phyloP scores from a whole-genome alignment of 2,888 invertebrate species.

The Buathra laborator region DNA sequence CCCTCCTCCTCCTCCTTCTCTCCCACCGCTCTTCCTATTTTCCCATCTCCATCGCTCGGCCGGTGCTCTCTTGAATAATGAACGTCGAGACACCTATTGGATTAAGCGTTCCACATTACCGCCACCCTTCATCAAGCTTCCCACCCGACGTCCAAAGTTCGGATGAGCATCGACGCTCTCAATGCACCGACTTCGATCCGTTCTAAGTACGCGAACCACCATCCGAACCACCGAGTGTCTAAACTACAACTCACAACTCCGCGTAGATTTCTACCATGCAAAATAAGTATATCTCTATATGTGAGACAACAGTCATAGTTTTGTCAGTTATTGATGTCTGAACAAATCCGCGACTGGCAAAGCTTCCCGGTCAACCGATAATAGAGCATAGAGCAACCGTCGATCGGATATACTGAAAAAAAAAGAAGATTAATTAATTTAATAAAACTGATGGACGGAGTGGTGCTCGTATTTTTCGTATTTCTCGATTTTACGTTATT shows the following conservation, averaged over 20 bases:
- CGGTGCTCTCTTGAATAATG: constrained; percentile 75
- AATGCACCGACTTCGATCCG: constrained; percentile 37
- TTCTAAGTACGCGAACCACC: neutral
- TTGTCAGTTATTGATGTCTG: too few species aligned
- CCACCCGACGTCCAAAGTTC: constrained; percentile 57
- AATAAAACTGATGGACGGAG: too few species aligned
- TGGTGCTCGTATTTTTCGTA: too few species aligned
- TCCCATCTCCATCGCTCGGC: constrained; percentile 23
- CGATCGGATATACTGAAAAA: too few species aligned
- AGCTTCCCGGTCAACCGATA: too few species aligned
- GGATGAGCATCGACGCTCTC: constrained; percentile 39
- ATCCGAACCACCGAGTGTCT: constrained; percentile 11
- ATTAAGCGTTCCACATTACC: constrained; percentile 73
- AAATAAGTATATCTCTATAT: too few species aligned
- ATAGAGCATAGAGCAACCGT: too few species aligned
- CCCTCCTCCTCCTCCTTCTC: constrained; percentile 27
- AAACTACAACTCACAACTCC: neutral
- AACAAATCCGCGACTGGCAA: too few species aligned
- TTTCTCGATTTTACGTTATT: too few species aligned
- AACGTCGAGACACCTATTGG: constrained; percentile 75
- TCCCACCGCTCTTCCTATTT: constrained; percentile 4
- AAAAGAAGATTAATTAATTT: too few species aligned
- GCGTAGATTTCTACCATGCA: too few species aligned
- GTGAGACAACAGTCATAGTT: too few species aligned
- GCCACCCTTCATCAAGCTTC: constrained; percentile 67